phyloP scores from a whole-genome alignment of 2,113 vertebrate species.

The Trinectes maculatus region DNA sequence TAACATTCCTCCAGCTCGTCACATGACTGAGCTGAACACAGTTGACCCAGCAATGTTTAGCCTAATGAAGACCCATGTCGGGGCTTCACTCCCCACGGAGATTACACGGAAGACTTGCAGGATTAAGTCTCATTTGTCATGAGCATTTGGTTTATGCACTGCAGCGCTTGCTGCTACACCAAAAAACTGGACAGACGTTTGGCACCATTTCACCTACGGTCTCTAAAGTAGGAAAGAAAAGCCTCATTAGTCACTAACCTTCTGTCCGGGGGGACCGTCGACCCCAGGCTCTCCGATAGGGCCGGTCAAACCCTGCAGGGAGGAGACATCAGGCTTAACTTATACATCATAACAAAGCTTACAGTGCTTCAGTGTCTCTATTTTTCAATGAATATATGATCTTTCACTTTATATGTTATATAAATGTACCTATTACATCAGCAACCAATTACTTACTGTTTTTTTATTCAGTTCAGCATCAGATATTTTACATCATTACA shows the following conservation, averaged over 20 bases:
- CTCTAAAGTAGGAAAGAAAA: slow-evolving; percentile 58
- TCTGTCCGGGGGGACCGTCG: slow-evolving; percentile 89
- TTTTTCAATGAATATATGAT: too few relatives aligned
- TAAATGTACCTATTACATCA: too few relatives aligned
- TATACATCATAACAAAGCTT: slow-evolving; percentile 40
- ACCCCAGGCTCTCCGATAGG: slow-evolving; percentile 88
- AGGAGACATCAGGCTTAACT: slow-evolving; percentile 50
- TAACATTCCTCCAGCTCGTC: slow-evolving; percentile 71
- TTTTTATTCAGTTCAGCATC: not conserved
- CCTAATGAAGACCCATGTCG: slow-evolving; percentile 73
- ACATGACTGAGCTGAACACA: slow-evolving; percentile 65
- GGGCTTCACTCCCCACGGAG: slow-evolving; percentile 65
- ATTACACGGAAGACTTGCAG: slow-evolving; percentile 70
- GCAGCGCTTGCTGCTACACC: slow-evolving; percentile 47
- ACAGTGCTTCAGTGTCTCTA: not conserved
- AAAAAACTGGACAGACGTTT: slow-evolving; percentile 61
- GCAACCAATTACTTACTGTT: too few relatives aligned
- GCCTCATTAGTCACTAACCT: slow-evolving; percentile 85
- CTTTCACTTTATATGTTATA: not conserved
- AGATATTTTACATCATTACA: slow-evolving; percentile 18
- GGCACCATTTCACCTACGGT: slow-evolving; percentile 53
- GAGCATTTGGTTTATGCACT: slow-evolving; percentile 75
- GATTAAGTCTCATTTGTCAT: slow-evolving; percentile 82
- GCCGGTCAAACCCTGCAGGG: slow-evolving; percentile 91
- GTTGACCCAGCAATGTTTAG: slow-evolving; percentile 66